Evolutionary conservation across 2,113 vertebrate genomes (phyloP).

Genomic region (Gallinago paraguaiae): DNA sequence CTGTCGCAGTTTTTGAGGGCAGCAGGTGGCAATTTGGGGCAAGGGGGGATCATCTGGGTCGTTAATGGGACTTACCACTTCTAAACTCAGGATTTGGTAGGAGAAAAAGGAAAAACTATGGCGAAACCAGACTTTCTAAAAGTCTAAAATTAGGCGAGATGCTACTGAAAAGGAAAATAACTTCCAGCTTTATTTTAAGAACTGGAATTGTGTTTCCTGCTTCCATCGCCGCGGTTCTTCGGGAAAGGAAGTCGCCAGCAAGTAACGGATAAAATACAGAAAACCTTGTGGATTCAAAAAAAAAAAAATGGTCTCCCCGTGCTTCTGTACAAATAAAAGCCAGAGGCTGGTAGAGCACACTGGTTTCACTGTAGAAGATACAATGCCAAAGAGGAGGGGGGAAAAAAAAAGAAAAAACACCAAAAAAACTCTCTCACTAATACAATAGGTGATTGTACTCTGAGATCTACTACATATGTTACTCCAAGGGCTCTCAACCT

Average conservation of each 20-base stretch:
- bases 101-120: not conserved
- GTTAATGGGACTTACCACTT: not conserved
- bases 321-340: slow-evolving; percentile 46
- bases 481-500: slow-evolving; percentile 63
- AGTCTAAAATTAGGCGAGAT: not conserved
- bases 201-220: slow-evolving; percentile 37
- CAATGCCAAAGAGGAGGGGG: not conserved
- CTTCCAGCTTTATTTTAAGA: slow-evolving; percentile 35
- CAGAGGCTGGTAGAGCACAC: slow-evolving; percentile 32
- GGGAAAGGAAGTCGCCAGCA: slow-evolving; percentile 38
- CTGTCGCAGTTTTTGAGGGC: not conserved
- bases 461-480: slow-evolving; percentile 73
- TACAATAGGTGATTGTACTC: slow-evolving; percentile 73
- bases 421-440: not conserved
- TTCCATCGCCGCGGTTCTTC: not conserved
- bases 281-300: slow-evolving; percentile 22
- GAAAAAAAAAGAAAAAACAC: too few species aligned
- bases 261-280: slow-evolving; percentile 45
- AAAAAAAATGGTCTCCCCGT: not conserved
- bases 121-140: not conserved
- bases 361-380: slow-evolving; percentile 52
- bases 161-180: slow-evolving; percentile 27
- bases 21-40: slow-evolving; percentile 6
- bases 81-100: not conserved
- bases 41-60: not conserved